Evolutionary conservation across 2,113 vertebrate genomes (phyloP).

Genomic region (Formicarius rufipectus): DNA sequence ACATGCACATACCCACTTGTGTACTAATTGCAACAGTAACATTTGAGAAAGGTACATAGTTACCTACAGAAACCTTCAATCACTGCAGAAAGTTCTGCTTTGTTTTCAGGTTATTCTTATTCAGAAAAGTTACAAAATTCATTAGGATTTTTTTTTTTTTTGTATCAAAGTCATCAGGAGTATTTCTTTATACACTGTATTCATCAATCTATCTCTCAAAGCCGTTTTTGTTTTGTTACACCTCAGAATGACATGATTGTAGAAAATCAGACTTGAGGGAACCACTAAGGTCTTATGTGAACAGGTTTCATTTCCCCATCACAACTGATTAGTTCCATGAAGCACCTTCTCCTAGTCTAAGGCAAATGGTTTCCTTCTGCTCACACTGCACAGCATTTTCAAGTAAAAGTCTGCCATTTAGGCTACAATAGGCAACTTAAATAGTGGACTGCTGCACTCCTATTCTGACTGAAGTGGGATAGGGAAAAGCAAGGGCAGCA

Average conservation of each 20-base stretch:
- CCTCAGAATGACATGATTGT: not conserved
- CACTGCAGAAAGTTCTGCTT: not conserved
- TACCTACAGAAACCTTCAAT: not conserved
- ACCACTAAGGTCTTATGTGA: not conserved
- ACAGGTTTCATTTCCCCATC: not conserved
- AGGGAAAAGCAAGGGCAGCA: not conserved
- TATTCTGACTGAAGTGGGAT: not conserved
- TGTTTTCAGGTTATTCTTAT: not conserved
- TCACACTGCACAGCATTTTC: not conserved
- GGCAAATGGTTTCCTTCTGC: not conserved
- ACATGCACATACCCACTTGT: not conserved
- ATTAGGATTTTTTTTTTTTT: not conserved
- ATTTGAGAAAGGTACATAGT: not conserved
- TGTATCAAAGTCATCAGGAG: not conserved
- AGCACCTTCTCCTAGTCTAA: not conserved
- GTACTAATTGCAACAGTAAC: not conserved
- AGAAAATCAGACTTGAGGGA: not conserved
- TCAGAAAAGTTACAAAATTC: not conserved
- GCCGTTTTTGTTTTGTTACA: not conserved
- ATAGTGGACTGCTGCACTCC: not conserved
- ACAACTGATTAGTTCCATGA: not conserved
- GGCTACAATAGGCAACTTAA: not conserved
- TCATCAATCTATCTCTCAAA: not conserved
- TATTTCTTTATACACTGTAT: not conserved
- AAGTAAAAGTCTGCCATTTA: not conserved